Conservation (phyloP, 2,888 invertebrate species). For the Cartodere bifasciata region DNA sequence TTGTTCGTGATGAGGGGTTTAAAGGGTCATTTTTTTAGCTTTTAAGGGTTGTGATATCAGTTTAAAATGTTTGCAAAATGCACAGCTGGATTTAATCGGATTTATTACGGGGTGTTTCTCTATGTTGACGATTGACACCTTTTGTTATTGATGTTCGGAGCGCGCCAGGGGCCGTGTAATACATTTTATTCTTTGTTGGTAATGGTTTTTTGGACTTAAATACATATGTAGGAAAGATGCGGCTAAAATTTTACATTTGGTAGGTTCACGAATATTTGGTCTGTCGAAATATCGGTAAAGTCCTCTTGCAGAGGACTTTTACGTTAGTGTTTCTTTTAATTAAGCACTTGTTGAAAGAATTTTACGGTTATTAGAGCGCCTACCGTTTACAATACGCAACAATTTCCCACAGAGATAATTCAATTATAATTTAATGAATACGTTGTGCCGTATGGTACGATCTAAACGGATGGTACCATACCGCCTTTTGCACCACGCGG, state of each 20-base stretch:
- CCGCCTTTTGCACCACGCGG: too few species aligned
- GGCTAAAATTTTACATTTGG: conserved; percentile 18
- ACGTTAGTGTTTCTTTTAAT: too few species aligned
- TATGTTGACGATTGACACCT: conserved; percentile 21
- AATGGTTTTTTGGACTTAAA: conserved; percentile 23
- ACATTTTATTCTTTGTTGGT: conserved; percentile 28
- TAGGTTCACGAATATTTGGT: too few species aligned
- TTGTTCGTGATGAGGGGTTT: conserved; percentile 6
- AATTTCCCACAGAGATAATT: too few species aligned
- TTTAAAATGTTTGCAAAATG: conserved; percentile 33
- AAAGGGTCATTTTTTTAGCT: conserved; percentile 7
- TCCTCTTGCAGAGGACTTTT: too few species aligned
- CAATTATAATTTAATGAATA: conserved; percentile 10
- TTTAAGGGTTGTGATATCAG: conserved; percentile 23
- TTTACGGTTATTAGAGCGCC: too few species aligned
- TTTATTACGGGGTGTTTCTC: conserved; percentile 29
- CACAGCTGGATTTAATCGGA: conserved; percentile 36
- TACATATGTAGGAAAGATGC: conserved; percentile 33
- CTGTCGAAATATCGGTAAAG: too few species aligned
- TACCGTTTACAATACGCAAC: too few species aligned
- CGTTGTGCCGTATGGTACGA: neutral
- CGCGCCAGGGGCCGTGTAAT: conserved; percentile 24
- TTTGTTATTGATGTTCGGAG: conserved; percentile 22
- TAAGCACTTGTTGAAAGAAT: too few species aligned
- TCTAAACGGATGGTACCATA: too few species aligned